These are phyloP conservation scores for Lepidocyrtinus sp. DNA, from an alignment of 2,888 invertebrate species.

Conservation along the genomic window DNA sequence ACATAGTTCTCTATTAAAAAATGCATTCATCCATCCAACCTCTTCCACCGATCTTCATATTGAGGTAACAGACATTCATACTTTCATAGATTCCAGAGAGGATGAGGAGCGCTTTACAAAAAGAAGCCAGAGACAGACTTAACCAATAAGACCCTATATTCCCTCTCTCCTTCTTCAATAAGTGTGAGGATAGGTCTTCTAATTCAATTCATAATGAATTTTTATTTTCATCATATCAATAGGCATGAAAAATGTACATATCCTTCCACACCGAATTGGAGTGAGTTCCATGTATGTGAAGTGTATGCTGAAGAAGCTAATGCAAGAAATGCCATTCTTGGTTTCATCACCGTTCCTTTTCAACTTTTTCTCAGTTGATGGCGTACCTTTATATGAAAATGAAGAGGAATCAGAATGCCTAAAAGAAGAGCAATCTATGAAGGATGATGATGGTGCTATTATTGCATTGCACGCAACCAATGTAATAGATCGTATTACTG, in stretches of 20 bases:
- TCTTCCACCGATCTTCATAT: constrained; percentile 39
- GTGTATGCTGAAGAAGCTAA: neutral
- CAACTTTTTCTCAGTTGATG: neutral
- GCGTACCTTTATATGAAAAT: neutral
- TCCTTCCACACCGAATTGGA: neutral
- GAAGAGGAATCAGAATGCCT: neutral
- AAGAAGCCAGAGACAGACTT: constrained; percentile 8
- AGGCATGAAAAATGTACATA: neutral
- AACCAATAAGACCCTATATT: constrained; percentile 27
- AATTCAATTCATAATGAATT: constrained; percentile 11
- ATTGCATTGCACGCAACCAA: neutral
- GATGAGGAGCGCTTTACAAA: neutral
- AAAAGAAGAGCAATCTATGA: neutral
- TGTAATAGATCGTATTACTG: neutral
- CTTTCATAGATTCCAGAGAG: constrained; percentile 44
- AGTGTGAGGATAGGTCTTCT: constrained; percentile 2
- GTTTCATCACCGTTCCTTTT: neutral
- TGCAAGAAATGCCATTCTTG: neutral
- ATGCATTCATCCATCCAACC: constrained; percentile 28
- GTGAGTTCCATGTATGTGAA: neutral
- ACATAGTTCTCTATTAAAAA: neutral
- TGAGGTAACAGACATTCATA: constrained; percentile 44
- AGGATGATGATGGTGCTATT: neutral
- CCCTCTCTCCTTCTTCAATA: neutral
- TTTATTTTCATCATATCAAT: neutral